Evolutionary conservation across 2,113 vertebrate species (phyloP).

Genomic region (Glaucidium brasilianum): DNA sequence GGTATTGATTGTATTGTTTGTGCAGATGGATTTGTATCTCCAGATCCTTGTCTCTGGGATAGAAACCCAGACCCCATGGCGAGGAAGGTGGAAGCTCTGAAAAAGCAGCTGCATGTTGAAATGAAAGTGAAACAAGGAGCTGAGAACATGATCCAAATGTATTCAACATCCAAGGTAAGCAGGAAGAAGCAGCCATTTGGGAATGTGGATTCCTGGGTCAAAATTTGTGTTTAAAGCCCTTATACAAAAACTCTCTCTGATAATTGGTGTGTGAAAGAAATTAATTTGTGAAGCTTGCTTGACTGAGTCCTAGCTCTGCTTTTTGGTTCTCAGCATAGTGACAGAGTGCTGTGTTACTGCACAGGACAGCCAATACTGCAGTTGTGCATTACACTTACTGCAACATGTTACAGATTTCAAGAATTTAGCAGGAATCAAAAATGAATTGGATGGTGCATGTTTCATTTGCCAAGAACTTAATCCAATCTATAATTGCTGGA

Average conservation of each 20-base stretch:
- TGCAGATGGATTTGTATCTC: conserved; percentile 60
- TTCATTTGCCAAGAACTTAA: not conserved
- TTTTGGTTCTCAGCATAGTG: not conserved
- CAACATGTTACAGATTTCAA: not conserved
- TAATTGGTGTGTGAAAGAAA: not conserved
- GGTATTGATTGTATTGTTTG: not conserved
- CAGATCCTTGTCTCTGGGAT: conserved; percentile 76
- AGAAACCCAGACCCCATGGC: conserved; percentile 74
- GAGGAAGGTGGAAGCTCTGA: conserved; percentile 81
- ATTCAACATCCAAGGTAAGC: conserved; percentile 84
- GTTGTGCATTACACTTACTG: not conserved
- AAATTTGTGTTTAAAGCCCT: not conserved
- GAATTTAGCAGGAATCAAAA: not conserved
- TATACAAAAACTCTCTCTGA: not conserved
- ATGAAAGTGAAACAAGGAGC: conserved; percentile 95
- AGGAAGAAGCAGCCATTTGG: not conserved
- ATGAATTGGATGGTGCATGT: not conserved
- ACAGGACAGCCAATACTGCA: not conserved
- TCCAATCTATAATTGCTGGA: not conserved
- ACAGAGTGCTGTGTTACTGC: not conserved
- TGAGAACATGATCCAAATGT: conserved; percentile 93
- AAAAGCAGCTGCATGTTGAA: conserved; percentile 91
- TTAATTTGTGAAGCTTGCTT: not conserved
- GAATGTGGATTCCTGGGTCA: not conserved
- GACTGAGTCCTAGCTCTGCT: not conserved